A percentile compares a stretch with the other conserved stretches of the same genome.
Conservation (phyloP, 2,888 invertebrate species). For the Apodemia hepburni region DNA sequence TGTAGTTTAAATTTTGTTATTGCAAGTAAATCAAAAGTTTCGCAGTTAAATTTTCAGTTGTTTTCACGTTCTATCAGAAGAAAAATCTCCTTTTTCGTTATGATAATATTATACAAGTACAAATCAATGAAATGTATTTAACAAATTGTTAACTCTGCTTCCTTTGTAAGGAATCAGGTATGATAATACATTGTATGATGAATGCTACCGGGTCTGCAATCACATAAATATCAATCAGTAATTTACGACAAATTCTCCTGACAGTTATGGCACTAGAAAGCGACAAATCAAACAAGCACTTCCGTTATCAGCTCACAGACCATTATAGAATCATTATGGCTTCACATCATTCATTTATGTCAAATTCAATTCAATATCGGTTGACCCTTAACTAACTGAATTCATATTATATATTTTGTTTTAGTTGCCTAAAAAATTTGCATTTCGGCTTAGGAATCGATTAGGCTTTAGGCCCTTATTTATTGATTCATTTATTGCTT, state of each 20-base stretch:
- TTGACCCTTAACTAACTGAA: background rate
- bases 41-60: no score
- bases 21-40: no score
- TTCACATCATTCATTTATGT: constrained; percentile 7
- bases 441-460: no score
- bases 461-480: no score
- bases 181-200: background rate
- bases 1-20: no score
- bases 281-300: constrained; percentile 10
- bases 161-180: background rate
- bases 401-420: background rate
- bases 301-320: constrained; percentile 10
- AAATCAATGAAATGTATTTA: no score
- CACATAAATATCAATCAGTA: constrained; percentile 5
- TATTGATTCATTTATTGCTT: no score
- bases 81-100: no score
- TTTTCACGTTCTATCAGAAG: background rate
- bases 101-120: no score
- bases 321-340: constrained; percentile 8
- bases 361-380: constrained; percentile 9
- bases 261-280: constrained; percentile 15
- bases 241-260: constrained; percentile 6
- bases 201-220: background rate
- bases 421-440: no score
- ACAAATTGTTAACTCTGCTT: no score